phyloP scores from a whole-genome alignment of 2,888 invertebrate species.

The Acronicta aceris region DNA sequence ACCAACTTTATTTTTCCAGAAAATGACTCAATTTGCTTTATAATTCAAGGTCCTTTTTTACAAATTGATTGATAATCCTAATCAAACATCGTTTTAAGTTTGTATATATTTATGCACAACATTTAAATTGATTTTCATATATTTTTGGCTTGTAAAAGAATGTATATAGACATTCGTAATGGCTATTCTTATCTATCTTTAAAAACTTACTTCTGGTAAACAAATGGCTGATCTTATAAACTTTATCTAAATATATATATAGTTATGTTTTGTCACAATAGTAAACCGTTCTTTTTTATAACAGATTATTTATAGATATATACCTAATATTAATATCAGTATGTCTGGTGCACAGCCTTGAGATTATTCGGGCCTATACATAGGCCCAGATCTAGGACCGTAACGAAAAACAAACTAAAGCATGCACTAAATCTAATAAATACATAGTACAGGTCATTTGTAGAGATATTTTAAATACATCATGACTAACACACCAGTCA shows the following conservation, averaged over 20 bases:
- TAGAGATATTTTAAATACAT: conserved; percentile 54
- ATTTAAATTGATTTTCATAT: too few relatives aligned
- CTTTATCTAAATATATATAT: conserved; percentile 2
- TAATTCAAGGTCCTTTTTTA: too few relatives aligned
- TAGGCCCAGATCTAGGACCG: conserved; percentile 1
- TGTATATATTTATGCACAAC: too few relatives aligned
- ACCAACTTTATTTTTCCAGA: too few relatives aligned
- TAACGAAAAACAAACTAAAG: conserved; percentile 17
- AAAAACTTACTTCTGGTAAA: neutral
- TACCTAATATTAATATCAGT: conserved; percentile 16
- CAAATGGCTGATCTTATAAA: conserved; percentile 13
- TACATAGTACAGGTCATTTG: conserved; percentile 51
- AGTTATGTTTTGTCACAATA: conserved; percentile 9
- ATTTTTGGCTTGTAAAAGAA: too few relatives aligned
- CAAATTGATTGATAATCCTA: too few relatives aligned
- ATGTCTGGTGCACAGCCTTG: conserved; percentile 12
- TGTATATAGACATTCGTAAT: too few relatives aligned
- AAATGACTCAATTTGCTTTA: too few relatives aligned
- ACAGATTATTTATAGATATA: conserved; percentile 9
- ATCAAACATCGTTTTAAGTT: too few relatives aligned
- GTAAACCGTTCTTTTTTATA: neutral
- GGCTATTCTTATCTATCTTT: too few relatives aligned
- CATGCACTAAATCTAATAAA: conserved; percentile 35
- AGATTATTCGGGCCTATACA: neutral
- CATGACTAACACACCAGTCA: conserved; percentile 48